Evolutionary conservation across 2,113 vertebrate species (phyloP), one percentile per base, ranked within the genome.

Genomic region (Amphiprion ocellaris): DNA sequence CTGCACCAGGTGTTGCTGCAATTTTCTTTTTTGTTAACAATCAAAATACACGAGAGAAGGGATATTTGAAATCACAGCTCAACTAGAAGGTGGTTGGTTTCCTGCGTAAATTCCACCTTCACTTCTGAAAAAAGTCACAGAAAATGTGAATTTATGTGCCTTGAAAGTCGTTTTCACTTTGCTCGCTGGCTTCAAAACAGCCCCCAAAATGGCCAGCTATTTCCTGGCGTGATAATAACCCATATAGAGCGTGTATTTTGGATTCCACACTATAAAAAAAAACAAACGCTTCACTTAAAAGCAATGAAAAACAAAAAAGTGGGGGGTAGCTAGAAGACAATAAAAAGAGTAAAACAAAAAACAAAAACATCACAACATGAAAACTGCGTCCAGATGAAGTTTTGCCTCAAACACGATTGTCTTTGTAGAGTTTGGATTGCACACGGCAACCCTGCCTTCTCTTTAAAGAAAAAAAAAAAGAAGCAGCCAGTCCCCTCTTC

Each of bases 401-500:
- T 81, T 54, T 53, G 47, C 30, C 30, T 72, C 56, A 63, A 17
- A 46, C 14, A 55, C 61, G 10, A 68, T 74, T 80, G 50, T 85
- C 62, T 74, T 28, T 73, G 59, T 39, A 17, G 52, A 77, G 60
- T 82, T 74, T 77, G 15, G 60, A 47, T 75, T 76, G 19, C 41
- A 53, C 82, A 83, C 19, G 74, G 82, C 61, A 82, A 33, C 81
- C 56, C 74, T 79, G 77, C 33, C 63, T 85, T 65, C 83, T 83
- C 74, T 54, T 62, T 68, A 4, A 46, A 23, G 4, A 30, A 58
- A 59, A 49, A 17, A 74, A 64, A 67, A 46, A 58, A 53, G 63
- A 77, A 79, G 49, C 63, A 85, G 79, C 81, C 74, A 71, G 81
- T 72, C 67, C 39, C 74, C 71, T 79, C 55, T 82, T 81, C 89